Base-by-base conservation (phyloP, 2,113 vertebrate species). In the Pseudopodoces humilis region DNA sequence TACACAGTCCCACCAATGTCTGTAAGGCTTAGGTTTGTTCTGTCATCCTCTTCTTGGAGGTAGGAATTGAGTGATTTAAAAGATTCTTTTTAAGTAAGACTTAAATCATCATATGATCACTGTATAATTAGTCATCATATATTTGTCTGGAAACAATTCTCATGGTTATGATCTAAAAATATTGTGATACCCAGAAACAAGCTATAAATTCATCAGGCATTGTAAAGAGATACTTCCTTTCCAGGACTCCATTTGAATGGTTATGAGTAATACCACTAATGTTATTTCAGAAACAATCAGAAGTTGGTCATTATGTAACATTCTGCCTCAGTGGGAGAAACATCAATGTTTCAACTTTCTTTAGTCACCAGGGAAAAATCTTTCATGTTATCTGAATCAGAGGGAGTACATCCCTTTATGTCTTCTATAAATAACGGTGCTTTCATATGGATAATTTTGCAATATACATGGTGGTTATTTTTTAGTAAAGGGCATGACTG, bases 371-470 rank as follows among this genome's bases (percentile, higher is more conserved):
- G 53, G 60, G 49, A 53, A 80, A 85, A 86, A 52, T 56, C 71
- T 83, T 86, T 81, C 24, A 50, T 71, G 60, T 67, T 72, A 43
- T 83, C 39, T 68, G 43, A 90, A 87, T 93, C 88, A 88, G 94
- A 95, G 67, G 49, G 70, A 77, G 8, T 37, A 18, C 63, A 22
- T 64, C 71, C 12, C 21, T 94, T 91, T 76, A 14, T 91, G 17
- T 80, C 50, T 47, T 83, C 87, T 67, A 21, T 86, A 85, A 95
- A 87, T 68, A 94, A 72, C 2, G 0, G 7, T n/a, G 39, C 63
- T 59, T 65, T 92, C 62, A 41, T 46, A 58, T 46, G 76, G 86
- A 47, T 86, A 60, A 87, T 80, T 94, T 94, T 86, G 89, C 89
- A 91, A 64, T 86, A 11, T 49, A 13, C 1, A 7, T 67, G 55